Conservation (phyloP, 2,113 vertebrate species). For the Parotia lawesii region DNA sequence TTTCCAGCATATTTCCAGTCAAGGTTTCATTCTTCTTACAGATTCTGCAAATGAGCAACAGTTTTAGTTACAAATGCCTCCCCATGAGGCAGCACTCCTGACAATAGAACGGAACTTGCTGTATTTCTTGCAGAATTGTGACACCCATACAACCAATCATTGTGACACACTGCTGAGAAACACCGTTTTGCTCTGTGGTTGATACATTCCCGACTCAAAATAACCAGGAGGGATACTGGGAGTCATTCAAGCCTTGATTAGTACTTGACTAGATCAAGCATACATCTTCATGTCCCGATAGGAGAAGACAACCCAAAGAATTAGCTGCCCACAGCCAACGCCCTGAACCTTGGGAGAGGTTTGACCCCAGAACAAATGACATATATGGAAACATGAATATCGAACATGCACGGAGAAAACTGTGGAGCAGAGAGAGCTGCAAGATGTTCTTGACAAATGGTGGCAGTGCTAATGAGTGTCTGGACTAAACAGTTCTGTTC, state of each 20-base stretch:
- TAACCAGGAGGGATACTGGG: not conserved
- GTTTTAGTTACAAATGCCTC: constrained; percentile 74
- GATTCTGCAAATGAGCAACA: constrained; percentile 61
- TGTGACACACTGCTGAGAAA: constrained; percentile 52
- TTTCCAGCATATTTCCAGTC: constrained; percentile 64
- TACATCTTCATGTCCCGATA: not conserved
- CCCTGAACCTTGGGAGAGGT: not conserved
- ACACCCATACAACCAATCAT: constrained; percentile 58
- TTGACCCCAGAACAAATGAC: not conserved
- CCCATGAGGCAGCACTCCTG: constrained; percentile 54
- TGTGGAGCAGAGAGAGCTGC: not conserved
- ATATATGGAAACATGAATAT: fast-evolving
- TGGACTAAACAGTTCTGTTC: not conserved
- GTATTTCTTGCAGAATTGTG: constrained; percentile 56
- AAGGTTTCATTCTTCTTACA: constrained; percentile 58
- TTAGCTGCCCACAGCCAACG: not conserved
- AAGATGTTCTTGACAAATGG: not conserved
- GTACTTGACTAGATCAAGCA: not conserved
- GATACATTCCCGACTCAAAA: constrained; percentile 45
- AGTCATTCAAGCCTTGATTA: constrained; percentile 43
- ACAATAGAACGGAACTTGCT: constrained; percentile 32
- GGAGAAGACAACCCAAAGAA: not conserved
- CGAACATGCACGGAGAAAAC: not conserved
- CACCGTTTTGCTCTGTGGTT: constrained; percentile 6
- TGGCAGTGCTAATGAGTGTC: not conserved